These are phyloP conservation scores for Phalloptychus januarius DNA, from an alignment of 2,797 vertebrate genomes.

Conservation along the genomic window DNA sequence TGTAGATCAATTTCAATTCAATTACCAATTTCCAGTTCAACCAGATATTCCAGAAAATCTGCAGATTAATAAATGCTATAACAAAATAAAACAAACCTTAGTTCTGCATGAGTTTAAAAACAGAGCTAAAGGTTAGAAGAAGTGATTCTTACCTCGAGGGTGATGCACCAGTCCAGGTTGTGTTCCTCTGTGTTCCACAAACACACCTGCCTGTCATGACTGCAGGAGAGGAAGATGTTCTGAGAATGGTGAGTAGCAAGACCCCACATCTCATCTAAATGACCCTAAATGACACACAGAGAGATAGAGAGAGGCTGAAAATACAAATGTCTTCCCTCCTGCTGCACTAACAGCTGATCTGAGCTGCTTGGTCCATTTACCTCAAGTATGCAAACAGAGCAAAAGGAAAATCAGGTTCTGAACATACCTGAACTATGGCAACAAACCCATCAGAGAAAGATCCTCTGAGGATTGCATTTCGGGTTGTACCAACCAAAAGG, in stretches of 20 bases:
- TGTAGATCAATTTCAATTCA: neutral
- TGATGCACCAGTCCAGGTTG: slow-evolving; percentile 86
- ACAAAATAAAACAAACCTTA: fast-evolving
- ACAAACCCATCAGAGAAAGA: slow-evolving; percentile 85
- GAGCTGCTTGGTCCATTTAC: neutral
- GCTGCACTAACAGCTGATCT: neutral
- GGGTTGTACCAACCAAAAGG: slow-evolving; percentile 89
- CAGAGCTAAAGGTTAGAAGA: neutral
- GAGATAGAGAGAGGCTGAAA: neutral
- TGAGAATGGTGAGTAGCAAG: slow-evolving; percentile 88
- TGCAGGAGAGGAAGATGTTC: slow-evolving; percentile 88
- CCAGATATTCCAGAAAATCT: neutral
- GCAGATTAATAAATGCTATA: neutral
- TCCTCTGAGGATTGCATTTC: slow-evolving; percentile 89
- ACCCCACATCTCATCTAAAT: slow-evolving; percentile 94
- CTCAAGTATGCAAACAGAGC: neutral
- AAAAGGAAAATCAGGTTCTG: neutral
- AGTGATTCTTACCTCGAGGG: slow-evolving; percentile 82
- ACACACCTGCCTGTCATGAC: slow-evolving; percentile 90
- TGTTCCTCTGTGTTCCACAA: slow-evolving; percentile 89
- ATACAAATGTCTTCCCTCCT: neutral
- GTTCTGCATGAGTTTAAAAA: neutral
- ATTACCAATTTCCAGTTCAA: neutral
- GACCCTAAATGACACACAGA: slow-evolving; percentile 81
- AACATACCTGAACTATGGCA: slow-evolving; percentile 88